Percentiles rank a stretch among this genome's conserved stretches.
Conservation (phyloP, 2,113 vertebrate genomes). For the Paradoxurus hermaphroditus region DNA sequence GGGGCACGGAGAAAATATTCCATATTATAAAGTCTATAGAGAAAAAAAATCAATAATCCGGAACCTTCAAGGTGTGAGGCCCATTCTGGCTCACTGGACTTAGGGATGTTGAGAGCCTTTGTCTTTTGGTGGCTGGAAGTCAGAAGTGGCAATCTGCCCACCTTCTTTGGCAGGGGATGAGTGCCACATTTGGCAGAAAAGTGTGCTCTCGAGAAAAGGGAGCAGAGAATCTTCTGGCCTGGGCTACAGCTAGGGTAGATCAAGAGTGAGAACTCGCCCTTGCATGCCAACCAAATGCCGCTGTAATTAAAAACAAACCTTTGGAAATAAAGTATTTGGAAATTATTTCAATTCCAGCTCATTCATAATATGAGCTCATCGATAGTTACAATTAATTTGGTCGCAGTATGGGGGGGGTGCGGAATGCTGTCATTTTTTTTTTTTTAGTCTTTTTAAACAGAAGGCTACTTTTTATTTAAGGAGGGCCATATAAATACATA, state of each 20-base stretch:
- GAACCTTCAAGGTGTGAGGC: slow-evolving; percentile 46
- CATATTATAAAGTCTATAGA: not conserved
- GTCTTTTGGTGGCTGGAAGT: slow-evolving; percentile 56
- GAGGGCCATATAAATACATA: slow-evolving; percentile 54
- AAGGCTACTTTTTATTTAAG: slow-evolving; percentile 43
- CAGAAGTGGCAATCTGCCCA: slow-evolving; percentile 51
- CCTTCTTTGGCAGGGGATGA: slow-evolving; percentile 58
- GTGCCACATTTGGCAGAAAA: slow-evolving; percentile 52
- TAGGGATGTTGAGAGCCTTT: slow-evolving; percentile 26
- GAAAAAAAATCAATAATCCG: slow-evolving; percentile 14
- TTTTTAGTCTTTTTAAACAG: slow-evolving; percentile 5
- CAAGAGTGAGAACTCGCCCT: slow-evolving; percentile 6
- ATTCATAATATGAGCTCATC: slow-evolving; percentile 42
- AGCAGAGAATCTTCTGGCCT: slow-evolving; percentile 43
- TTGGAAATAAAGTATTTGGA: slow-evolving; percentile 75
- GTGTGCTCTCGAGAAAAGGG: slow-evolving; percentile 58
- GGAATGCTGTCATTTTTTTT: not conserved
- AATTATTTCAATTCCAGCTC: slow-evolving; percentile 52
- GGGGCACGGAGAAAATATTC: slow-evolving; percentile 38
- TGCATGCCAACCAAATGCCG: slow-evolving; percentile 56
- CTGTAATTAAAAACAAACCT: slow-evolving; percentile 74
- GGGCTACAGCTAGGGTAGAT: not conserved
- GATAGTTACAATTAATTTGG: slow-evolving; percentile 59
- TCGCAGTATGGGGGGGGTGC: not conserved
- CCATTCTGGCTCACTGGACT: not conserved